phyloP scores from a whole-genome alignment of 1,140 invertebrate genomes.

The Lerema accius region DNA sequence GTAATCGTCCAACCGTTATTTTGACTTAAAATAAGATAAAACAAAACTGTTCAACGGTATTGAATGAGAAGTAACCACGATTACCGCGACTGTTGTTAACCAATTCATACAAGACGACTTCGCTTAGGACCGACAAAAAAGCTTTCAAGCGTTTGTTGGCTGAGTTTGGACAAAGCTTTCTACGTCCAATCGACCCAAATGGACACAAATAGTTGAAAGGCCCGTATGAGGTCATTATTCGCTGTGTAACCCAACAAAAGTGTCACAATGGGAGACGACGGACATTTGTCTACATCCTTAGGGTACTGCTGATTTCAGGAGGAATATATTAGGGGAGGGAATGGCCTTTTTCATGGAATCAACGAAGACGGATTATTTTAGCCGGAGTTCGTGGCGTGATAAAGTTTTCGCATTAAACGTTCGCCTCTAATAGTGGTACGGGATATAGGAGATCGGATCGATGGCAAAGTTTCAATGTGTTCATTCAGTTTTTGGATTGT shows the following conservation, averaged over 20 bases:
- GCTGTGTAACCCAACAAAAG: conserved; percentile 64
- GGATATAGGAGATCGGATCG: no score
- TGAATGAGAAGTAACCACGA: background rate
- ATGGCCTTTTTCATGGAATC: conserved; percentile 66
- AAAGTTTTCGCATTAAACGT: conserved; percentile 43
- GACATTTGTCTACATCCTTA: conserved; percentile 78
- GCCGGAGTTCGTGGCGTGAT: conserved; percentile 45
- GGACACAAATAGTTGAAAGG: conserved; percentile 76
- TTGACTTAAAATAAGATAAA: background rate
- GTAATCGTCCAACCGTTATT: no score
- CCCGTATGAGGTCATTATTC: conserved; percentile 73
- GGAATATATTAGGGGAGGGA: conserved; percentile 60
- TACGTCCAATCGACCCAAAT: conserved; percentile 78
- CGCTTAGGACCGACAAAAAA: conserved; percentile 43
- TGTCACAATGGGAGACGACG: conserved; percentile 68
- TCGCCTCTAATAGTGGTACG: background rate
- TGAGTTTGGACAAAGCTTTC: conserved; percentile 67
- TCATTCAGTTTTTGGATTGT: conserved; percentile 1
- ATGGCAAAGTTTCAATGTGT: conserved; percentile 27
- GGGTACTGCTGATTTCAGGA: conserved; percentile 74
- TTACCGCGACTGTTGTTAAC: conserved; percentile 4
- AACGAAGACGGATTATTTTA: conserved; percentile 67
- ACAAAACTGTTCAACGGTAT: background rate
- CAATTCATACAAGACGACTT: conserved; percentile 3
- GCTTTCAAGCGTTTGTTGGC: conserved; percentile 66